Evolutionary conservation across 2,797 vertebrate species (phyloP), one percentile per base, ranked within the genome.

Genomic region (Lindbergichthys nudifrons): DNA sequence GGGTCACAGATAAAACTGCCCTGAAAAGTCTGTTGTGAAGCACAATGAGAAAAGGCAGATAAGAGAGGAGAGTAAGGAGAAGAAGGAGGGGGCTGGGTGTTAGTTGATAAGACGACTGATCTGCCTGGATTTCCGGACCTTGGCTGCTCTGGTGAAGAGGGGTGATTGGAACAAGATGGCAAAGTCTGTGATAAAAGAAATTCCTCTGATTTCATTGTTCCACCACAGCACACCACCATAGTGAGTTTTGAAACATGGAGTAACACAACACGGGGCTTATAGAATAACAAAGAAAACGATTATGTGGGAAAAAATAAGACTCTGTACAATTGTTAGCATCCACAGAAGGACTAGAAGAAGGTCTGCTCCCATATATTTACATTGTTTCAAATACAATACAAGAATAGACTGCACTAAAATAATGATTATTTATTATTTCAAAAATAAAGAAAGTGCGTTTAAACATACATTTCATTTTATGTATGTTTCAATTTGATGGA

Each of bases 81-180:
- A 68, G 65, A 72, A 72, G 32, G 70, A 32, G 74, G 83, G 77
- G 82, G 87, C 80, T 82, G 92, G 85, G 92, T 78, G 84, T 93
- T 89, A 85, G 87, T 91, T 93, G 92, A 93, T 91, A 95, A 92
- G 92, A 90, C 88, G 78, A 91, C 92, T 90, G 90, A 94, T 95
- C 90, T 91, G 85, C 90, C 77, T 84, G 92, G 93, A 92, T 91
- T 92, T 95, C 93, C 86, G 81, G 84, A 88, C 79, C 83, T 81
- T 87, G 93, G 91, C 86, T 93, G 93, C 86, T 89, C 92, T 91
- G 87, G 86, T 92, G 92, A 85, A 77, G 92, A 43, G 81, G 66
- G 82, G 86, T 94, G 94, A 93, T 95, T 95, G 93, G 90, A 95
- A 90, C 94, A 87, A 95, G 92, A 92, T 94, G 94, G 95, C 77